Evolutionary conservation across 2,113 vertebrate species (phyloP).

Genomic region (Plestiodon gilberti): DNA sequence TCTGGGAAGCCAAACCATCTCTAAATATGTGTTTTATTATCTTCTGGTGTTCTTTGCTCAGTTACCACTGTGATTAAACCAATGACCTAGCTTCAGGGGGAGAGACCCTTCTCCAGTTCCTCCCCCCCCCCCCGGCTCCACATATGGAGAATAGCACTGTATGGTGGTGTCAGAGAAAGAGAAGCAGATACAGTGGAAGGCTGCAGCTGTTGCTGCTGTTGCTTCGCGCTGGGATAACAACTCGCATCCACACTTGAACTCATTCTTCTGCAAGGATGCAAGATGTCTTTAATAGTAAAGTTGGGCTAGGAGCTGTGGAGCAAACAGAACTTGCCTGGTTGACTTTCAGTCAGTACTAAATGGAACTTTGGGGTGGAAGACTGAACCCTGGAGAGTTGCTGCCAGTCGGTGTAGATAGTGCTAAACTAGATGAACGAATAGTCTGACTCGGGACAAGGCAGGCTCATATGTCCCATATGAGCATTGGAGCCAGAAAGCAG

Average conservation of each 20-base stretch:
- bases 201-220: neutral
- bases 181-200: neutral
- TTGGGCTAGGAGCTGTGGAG: neutral
- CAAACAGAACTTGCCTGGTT: neutral
- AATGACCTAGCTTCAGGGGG: neutral
- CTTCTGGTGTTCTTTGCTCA: constrained; percentile 28
- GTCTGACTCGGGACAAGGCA: no score
- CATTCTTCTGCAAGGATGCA: neutral
- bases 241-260: neutral
- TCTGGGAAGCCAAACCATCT: constrained; percentile 37
- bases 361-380: neutral
- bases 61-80: constrained; percentile 30
- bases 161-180: neutral
- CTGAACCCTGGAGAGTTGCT: no score
- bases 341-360: neutral
- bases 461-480: neutral
- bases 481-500: neutral
- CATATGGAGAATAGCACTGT: neutral
- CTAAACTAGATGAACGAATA: neutral
- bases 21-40: constrained; percentile 39
- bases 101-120: neutral
- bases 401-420: no score
- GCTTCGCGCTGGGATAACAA: no score
- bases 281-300: neutral
- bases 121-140: neutral